Evolutionary conservation across 2,113 vertebrate species (phyloP), one percentile per base, ranked within the genome.

Genomic region (Ptyas mucosa): DNA sequence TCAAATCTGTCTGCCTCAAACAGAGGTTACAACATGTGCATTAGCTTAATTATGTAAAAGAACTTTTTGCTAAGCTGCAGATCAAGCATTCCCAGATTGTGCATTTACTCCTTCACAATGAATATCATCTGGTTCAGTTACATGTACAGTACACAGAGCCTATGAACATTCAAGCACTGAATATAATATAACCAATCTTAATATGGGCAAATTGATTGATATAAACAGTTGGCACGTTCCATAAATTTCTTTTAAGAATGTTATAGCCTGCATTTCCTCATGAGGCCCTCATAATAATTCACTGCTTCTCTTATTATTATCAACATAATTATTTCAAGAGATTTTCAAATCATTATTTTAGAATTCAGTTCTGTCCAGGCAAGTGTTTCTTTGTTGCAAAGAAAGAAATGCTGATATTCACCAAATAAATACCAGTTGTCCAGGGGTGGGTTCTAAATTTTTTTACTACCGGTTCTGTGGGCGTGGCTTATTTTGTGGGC

Each of bases 201-300:
- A 75, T 75, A 34, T 20, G 7, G 6, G 15, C n/a, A 75, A 34
- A 75, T 39, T 34, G 69, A 75, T 75, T 75, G n/a, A 39, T 75
- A n/a, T 85, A 51, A 90, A 51, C 8, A 9, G 57, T 58, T 91
- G 85, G 54, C 54, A 87, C 54, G 51, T 58, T 87, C 26, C 54
- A 87, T 87, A 57, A 51, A 61, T 85, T 91, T 91, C 29, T 91
- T 86, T 91, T 86, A 86, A 91, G 75, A 91, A 15, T 61, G 85
- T 86, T 55, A 87, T 15, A 58, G 43, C 18, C 90, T 91, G 85
- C n/a, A 91, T 87, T 87, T 91, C 81, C 61, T 34, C 81, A 87
- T 43, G 26, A 86, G 81, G 24, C 55, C 39, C 86, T 91, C 55
- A 91, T 85, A 81, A 54, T 52, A 85, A 52, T 85, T 91, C 34